Percentiles rank a stretch among this genome's conserved stretches.
phyloP scores from a whole-genome alignment of 1,140 invertebrate species.

The Bilobella aurantiaca region DNA sequence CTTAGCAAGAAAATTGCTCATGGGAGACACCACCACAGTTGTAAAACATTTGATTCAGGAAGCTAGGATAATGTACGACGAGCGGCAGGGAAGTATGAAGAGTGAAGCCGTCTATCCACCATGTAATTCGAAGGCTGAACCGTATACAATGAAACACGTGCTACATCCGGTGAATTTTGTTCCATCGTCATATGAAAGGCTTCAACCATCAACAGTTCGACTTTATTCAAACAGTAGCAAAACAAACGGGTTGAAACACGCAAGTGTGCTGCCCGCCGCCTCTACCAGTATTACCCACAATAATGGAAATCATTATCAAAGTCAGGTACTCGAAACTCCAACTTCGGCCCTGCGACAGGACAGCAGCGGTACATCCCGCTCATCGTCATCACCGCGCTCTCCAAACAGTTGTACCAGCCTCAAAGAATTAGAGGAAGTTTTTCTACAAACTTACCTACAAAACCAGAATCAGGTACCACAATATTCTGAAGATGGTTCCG shows the following conservation, averaged over 20 bases:
- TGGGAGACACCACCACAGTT: constrained; percentile 47
- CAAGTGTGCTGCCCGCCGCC: too few relatives aligned
- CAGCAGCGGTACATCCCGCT: constrained; percentile 16
- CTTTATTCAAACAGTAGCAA: neutral
- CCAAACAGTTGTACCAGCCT: constrained; percentile 18
- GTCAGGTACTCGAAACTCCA: neutral
- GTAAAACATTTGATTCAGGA: constrained; percentile 1
- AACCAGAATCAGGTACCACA: neutral
- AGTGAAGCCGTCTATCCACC: neutral
- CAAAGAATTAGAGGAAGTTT: neutral
- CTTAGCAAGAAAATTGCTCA: constrained; percentile 52
- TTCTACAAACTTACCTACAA: neutral
- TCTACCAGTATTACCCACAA: too few relatives aligned
- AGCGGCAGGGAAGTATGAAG: neutral
- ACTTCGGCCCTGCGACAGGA: neutral
- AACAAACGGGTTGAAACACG: too few relatives aligned
- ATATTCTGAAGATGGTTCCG: neutral
- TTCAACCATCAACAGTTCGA: too few relatives aligned
- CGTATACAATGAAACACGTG: too few relatives aligned
- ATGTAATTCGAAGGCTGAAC: too few relatives aligned
- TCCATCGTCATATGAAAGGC: too few relatives aligned
- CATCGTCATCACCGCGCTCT: neutral
- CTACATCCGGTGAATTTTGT: too few relatives aligned
- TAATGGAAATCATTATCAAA: neutral
- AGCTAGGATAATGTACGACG: neutral